Percentiles rank a stretch among this genome's conserved stretches.
These are phyloP conservation scores for Calidris pygmaea DNA, from an alignment of 2,113 vertebrate species.

Conservation along the genomic window DNA sequence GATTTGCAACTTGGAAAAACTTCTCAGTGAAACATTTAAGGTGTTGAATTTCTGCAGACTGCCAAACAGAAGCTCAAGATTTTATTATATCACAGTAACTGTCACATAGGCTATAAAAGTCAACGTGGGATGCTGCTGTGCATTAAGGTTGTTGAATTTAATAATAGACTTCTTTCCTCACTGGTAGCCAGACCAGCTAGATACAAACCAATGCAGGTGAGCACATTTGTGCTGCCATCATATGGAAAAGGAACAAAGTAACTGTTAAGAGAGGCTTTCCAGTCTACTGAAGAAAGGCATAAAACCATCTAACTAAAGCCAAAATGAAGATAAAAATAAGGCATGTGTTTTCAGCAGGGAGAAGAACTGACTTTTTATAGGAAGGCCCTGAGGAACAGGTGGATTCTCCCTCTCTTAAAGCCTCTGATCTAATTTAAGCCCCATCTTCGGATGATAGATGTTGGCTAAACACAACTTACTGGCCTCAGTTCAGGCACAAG, in stretches of 20 bases:
- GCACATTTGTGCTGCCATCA: neutral
- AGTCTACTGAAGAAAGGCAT: neutral
- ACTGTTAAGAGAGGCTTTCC: neutral
- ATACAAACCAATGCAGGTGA: neutral
- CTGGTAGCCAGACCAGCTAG: neutral
- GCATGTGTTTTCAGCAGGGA: neutral
- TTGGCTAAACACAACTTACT: neutral
- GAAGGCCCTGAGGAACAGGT: neutral
- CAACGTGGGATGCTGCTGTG: neutral
- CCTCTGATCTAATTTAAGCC: neutral
- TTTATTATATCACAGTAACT: neutral
- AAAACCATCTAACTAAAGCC: neutral
- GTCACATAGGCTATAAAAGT: neutral
- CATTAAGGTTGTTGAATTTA: neutral
- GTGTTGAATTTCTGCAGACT: neutral
- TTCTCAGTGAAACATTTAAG: neutral
- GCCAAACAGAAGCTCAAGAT: neutral
- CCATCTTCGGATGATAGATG: fast-evolving
- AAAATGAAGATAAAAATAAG: neutral
- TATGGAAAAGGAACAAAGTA: neutral
- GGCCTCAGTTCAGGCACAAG: neutral
- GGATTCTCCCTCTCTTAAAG: neutral
- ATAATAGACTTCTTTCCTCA: neutral
- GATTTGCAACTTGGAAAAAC: neutral
- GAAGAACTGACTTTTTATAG: neutral